Base-by-base conservation (phyloP, 2,113 vertebrate genomes). In the Stercorarius parasiticus region DNA sequence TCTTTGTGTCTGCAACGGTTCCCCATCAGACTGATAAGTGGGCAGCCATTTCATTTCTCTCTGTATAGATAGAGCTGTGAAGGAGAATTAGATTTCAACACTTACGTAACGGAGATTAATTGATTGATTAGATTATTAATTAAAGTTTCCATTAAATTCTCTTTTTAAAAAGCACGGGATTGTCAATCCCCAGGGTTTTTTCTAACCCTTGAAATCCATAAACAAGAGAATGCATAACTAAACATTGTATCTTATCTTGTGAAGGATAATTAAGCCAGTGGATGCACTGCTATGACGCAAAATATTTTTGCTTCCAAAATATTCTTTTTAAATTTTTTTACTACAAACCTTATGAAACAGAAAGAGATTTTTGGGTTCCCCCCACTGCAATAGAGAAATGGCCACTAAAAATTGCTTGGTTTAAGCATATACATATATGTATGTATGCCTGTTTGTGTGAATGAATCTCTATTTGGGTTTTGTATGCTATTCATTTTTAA, bases 41-140 rank as follows among this genome's bases (percentile, higher is more conserved):
- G 97, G 93, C 96, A 97, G 97, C 93, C 95, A 96, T 97, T 97
- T 97, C 40, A 5, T 82, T 96, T 95, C 77, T 98, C 82, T 92
- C 93, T 96, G 82, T 97, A 97, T 65, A 97, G 97, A 98, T 87
- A 97, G 67, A 96, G 95, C 96, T 97, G 92, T 97, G 97, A 97
- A 97, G 95, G 93, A 94, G 97, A 98, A 98, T 97, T 97, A 97
- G 94, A 98, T 98, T 98, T 96, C 97, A 97, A 93, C 95, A 97
- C 91, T 97, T 98, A 97, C 40, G 88, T 97, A 97, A 97, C 90
- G 5, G 91, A 98, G 98, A 98, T 98, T 98, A 98, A 98, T 98
- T 98, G 98, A 98, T 98, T 98, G 98, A 98, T 98, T 98, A 98
- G 97, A 98, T 98, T 98, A 98, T 98, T 98, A 98, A 98, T 98